Percentiles rank a stretch among this genome's conserved stretches.
phyloP scores from a whole-genome alignment of 2,888 invertebrate genomes.

The Phania funesta region DNA sequence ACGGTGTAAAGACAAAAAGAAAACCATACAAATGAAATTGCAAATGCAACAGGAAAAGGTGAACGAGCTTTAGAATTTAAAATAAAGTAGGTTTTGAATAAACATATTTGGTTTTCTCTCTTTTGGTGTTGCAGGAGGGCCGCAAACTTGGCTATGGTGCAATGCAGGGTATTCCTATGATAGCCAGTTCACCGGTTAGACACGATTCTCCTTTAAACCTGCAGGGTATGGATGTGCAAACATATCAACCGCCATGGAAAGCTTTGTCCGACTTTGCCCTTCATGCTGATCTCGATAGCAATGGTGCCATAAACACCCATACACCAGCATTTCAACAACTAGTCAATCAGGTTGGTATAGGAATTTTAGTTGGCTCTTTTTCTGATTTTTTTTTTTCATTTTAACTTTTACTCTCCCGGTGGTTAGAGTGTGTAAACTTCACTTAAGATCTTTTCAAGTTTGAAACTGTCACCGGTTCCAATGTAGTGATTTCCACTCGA shows the following conservation, averaged over 20 bases:
- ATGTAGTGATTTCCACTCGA: no score
- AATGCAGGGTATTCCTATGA: conserved; percentile 98
- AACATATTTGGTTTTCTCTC: not conserved
- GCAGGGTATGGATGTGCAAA: conserved; percentile 91
- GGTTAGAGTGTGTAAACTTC: no score
- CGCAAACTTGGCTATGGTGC: conserved; percentile 95
- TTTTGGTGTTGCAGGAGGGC: conserved; percentile 83
- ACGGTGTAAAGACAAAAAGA: conserved; percentile 98
- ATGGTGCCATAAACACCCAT: conserved; percentile 88
- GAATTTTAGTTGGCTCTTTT: no score
- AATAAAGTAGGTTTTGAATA: not conserved
- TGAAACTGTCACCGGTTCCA: no score
- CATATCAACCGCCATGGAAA: conserved; percentile 99
- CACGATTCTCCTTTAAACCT: conserved; percentile 93
- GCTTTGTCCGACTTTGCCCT: conserved; percentile 97
- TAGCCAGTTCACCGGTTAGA: conserved; percentile 95
- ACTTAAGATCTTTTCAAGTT: no score
- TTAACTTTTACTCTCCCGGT: no score
- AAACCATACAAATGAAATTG: conserved; percentile 97
- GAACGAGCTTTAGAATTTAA: conserved; percentile 73
- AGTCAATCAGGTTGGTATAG: conserved; percentile 92
- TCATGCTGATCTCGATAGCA: conserved; percentile 92
- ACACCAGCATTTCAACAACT: conserved; percentile 97
- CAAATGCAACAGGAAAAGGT: conserved; percentile 99
- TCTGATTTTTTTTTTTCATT: no score